Evolutionary conservation across 2,888 invertebrate species (phyloP), one percentile per base, ranked within the genome.

Genomic region (Luperina nickerlii): DNA sequence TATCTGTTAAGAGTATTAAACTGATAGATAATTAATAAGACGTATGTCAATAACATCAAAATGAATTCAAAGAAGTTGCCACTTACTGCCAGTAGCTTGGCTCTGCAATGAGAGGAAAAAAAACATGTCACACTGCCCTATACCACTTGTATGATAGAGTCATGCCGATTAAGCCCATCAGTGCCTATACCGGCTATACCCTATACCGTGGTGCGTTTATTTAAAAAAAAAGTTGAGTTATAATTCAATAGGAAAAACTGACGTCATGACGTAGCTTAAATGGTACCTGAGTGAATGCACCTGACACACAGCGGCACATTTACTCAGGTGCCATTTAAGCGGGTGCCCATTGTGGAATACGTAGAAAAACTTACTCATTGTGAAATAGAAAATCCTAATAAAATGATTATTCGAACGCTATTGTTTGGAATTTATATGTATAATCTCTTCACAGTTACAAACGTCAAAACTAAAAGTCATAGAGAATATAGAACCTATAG

Each of bases 371-470:
- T 60, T 81, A 75, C 69, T 38, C 70, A 69, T 73, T 54, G 66
- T 54, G 15, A 69, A 51, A 57, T n/a, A 38, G 27, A 57, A 66
- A 27, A 71, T 20, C n/a, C 18, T 75, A 0, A 42, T n/a, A 78
- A 24, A 65, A 73, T 66, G 48, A 45, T 18, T 69, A 20, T 42
- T 74, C 78, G 42, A 71, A 70, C 38, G 76, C 79, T 73, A 76
- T 78, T 78, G 13, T 65, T 86, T 65, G 1, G 8, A 63, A 6
- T 38, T 38, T 38, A 38, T 38, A 5, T 38, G 32, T 32, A 32
- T 38, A 42, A 15, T 54, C 54, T n/a, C 13, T 71, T 66, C 42
- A 51, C 42, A 48, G 15, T 45, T 20, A 38, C 32, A 32, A 60
- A 78, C n/a, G 66, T 71, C 15, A 57, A 42, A 24, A 2, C 42